Percentiles rank a stretch among this genome's conserved stretches.
Evolutionary conservation across 1,140 invertebrate genomes (phyloP).

Genomic region (Hyles euphorbiae): DNA sequence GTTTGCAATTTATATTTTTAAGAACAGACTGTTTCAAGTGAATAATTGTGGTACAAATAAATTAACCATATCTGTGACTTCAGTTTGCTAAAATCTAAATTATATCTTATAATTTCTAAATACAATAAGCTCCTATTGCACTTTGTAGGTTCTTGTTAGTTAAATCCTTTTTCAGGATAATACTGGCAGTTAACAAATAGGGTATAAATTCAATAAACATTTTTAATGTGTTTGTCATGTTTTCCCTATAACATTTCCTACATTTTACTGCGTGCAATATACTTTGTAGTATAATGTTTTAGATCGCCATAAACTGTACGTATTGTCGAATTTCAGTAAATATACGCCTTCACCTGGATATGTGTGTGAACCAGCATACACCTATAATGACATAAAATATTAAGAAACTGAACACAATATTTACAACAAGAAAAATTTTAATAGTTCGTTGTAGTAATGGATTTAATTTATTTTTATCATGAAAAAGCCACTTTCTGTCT

Average conservation of each 20-base stretch:
- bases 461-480: too few relatives aligned
- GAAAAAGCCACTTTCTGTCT: too few relatives aligned
- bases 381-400: conserved; percentile 77
- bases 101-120: neutral
- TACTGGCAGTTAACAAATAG: conserved; percentile 19
- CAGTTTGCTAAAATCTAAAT: too few relatives aligned
- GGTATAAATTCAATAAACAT: neutral
- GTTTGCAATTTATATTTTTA: too few relatives aligned
- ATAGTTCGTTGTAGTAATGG: neutral
- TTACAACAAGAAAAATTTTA: neutral
- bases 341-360: conserved; percentile 99
- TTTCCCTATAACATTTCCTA: conserved; percentile 14
- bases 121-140: conserved; percentile 21
- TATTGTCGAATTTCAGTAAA: conserved; percentile 99
- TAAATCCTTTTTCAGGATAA: conserved; percentile 8
- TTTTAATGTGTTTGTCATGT: conserved; percentile 33
- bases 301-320: conserved; percentile 98
- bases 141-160: conserved; percentile 3
- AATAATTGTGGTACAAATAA: too few relatives aligned
- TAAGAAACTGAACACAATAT: neutral
- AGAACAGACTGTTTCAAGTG: too few relatives aligned
- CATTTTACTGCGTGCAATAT: conserved; percentile 88
- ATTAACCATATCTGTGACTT: too few relatives aligned
- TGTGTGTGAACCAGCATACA: conserved; percentile 96
- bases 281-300: conserved; percentile 99